These are phyloP conservation scores for Sebastes schlegelii DNA, from an alignment of 2,113 vertebrate species.

Conservation along the genomic window DNA sequence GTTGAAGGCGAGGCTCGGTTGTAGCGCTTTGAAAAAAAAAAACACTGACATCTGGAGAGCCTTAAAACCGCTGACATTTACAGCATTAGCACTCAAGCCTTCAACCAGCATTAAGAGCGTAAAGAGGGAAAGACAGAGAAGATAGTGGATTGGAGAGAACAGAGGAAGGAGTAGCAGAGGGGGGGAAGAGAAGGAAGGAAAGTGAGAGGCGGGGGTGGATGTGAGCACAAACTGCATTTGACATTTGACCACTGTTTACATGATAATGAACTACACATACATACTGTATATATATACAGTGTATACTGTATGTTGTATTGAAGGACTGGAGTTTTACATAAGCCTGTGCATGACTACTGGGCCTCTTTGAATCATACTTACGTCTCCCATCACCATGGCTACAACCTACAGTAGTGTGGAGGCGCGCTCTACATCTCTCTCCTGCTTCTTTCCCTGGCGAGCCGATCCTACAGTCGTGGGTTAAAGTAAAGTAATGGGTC, in stretches of 20 bases:
- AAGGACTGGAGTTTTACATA: conserved; percentile 75
- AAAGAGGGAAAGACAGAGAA: conserved; percentile 42
- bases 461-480: conserved; percentile 66
- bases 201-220: conserved; percentile 12
- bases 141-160: conserved; percentile 20
- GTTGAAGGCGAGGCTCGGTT: conserved; percentile 39
- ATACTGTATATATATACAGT: neutral
- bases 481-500: conserved; percentile 66
- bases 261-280: conserved; percentile 36
- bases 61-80: conserved; percentile 73
- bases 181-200: neutral
- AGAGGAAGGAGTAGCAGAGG: neutral
- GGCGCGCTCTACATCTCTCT: conserved; percentile 66
- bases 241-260: conserved; percentile 62
- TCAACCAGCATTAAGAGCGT: conserved; percentile 56
- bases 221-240: conserved; percentile 33
- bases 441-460: conserved; percentile 58
- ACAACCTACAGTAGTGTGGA: conserved; percentile 79
- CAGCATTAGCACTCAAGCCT: conserved; percentile 62
- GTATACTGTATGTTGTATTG: conserved; percentile 24
- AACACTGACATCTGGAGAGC: conserved; percentile 60
- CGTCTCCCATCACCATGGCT: conserved; percentile 80
- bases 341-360: conserved; percentile 73
- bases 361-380: conserved; percentile 78
- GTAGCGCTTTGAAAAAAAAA: conserved; percentile 36